Evolutionary conservation across 1,140 invertebrate genomes (phyloP), one percentile per base, ranked within the genome.

Genomic region (Andricus grossulariae): DNA sequence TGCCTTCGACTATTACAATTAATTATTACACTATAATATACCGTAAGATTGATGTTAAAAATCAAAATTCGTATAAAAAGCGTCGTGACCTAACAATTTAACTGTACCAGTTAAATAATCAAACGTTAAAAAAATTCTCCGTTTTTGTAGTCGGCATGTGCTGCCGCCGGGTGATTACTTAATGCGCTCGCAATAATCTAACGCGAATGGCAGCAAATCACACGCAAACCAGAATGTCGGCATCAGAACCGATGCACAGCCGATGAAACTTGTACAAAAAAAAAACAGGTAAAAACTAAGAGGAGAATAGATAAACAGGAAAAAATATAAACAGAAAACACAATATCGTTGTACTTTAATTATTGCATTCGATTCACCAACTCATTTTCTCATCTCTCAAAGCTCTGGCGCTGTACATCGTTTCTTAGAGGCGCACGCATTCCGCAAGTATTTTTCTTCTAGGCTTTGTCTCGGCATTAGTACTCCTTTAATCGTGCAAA

Each of bases 11-110:
- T 77, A 81, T 32, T 77, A 66, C 60, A 66, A 66, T 76, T 71
- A 76, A 55, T 73, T 66, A 74, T 74, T 45, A 72, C 54, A 72
- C 51, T 87, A 85, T 86, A 86, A 83, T 83, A 87, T 87, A 87
- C 83, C 83, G 81, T 90, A 89, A 88, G 84, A 83, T 88, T 87
- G 86, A 88, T 87, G 81, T 90, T 88, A 87, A 90, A 90, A 91
- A 90, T 88, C 89, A 91, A 91, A 91, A 89, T 90, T 88, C 87
- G 90, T 91, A 91, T 91, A 91, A 91, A 91, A 91, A 91, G 90
- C 90, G 87, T 90, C 87, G 85, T 90, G 89, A 90, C 86, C 87
- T 89, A 90, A 88, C 85, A 87, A 87, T 88, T 66, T 89, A 86
- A 88, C 81, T 85, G 82, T 88, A 86, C 82, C 88, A 88, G 85